A percentile compares a stretch with the other conserved stretches of the same genome.
These are phyloP conservation scores for Rhinella marina DNA, from an alignment of 2,797 vertebrate genomes.

Conservation along the genomic window DNA sequence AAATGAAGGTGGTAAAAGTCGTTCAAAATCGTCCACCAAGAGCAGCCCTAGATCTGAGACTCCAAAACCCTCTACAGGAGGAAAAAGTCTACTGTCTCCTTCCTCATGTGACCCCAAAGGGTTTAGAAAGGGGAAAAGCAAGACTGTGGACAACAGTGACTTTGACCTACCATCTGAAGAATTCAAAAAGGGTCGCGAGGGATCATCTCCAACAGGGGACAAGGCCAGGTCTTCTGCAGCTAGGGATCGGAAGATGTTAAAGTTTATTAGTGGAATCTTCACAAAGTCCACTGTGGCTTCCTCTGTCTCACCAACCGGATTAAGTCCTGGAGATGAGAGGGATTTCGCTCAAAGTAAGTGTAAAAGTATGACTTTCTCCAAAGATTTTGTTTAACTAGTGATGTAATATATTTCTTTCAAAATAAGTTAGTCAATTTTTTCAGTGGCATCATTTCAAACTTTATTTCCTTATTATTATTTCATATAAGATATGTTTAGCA, in stretches of 20 bases:
- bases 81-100: constrained; percentile 71
- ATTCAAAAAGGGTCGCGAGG: constrained; percentile 72
- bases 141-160: constrained; percentile 94
- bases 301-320: constrained; percentile 75
- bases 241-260: constrained; percentile 95
- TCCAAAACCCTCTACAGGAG: constrained; percentile 72
- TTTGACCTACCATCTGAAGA: constrained; percentile 78
- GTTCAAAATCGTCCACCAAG: constrained; percentile 73
- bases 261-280: constrained; percentile 97
- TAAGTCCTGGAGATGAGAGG: constrained; percentile 79
- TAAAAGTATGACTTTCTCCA: not conserved
- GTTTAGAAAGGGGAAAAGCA: constrained; percentile 90
- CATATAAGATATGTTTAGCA: too few species aligned
- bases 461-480: too few species aligned
- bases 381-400: not conserved
- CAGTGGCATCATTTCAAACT: too few species aligned
- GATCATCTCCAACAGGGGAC: constrained; percentile 61
- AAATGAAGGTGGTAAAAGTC: constrained; percentile 76
- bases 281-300: constrained; percentile 82
- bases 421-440: not conserved
- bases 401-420: not conserved
- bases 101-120: constrained; percentile 68
- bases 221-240: constrained; percentile 75
- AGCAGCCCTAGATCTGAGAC: constrained; percentile 81
- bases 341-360: constrained; percentile 66